Base-by-base conservation (phyloP, 2,797 vertebrate species). In the Hybognathus amarus region DNA sequence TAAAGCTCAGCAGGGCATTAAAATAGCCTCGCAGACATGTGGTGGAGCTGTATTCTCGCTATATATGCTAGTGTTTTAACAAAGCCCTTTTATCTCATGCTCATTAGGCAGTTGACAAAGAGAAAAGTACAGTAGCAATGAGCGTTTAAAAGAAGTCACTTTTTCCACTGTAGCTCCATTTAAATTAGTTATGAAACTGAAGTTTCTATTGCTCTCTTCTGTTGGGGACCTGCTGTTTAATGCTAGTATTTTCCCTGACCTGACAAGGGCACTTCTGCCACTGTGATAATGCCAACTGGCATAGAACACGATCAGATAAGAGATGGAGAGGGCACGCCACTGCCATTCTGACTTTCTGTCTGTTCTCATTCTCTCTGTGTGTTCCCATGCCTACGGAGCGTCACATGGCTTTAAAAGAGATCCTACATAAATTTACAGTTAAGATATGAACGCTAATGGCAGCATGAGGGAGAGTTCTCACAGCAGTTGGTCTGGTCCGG, bases 11-110 rank as follows among this genome's bases (percentile, higher is more conserved):
- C 75, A 83, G 82, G 82, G 82, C 75, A 71, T 78, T 78, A 78
- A 83, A 78, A 83, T 70, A 20, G 27, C 67, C 75, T 68, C 52
- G 10, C 73, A 76, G 66, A 83, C 42, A 77, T 63, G 74, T 30
- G 20, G 54, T 42, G 56, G n/a, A 78, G 75, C 78, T 83, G 54
- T 77, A 83, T 83, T 83, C 82, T 50, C 38, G 30, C 75, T 70
- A 70, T 33, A 33, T 33, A 33, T 78, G 66, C 75, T 83, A 71
- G 82, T 78, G 82, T 83, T 76, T 71, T 83, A 77, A 71, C 82
- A 78, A 83, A 83, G 82, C 54, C 67, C 67, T 83, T 69, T 78
- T 83, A 83, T 83, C 82, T n/a, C 75, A 50, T 83, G 82, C 82
- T 83, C 82, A 83, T 83, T 83, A 78, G 42, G 52, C 38, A 77